A percentile compares a stretch with the other conserved stretches of the same genome.
Conservation (phyloP, 2,113 vertebrate genomes). For the Gymnorhina tibicen region DNA sequence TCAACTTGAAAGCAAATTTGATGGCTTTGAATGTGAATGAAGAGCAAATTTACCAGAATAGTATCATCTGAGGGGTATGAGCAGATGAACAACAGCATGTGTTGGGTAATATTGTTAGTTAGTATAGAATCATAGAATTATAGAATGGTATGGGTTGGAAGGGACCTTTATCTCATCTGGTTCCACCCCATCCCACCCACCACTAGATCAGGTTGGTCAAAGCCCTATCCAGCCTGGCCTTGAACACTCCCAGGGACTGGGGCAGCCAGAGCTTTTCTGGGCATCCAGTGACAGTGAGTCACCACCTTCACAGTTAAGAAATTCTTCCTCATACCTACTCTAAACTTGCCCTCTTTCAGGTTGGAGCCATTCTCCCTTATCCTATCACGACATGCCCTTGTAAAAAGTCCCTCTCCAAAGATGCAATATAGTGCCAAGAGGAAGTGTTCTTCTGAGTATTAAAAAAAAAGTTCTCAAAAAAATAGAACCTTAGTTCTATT, state of each 20-base stretch:
- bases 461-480: background rate
- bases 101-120: background rate
- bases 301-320: background rate
- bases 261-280: background rate
- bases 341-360: background rate
- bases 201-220: background rate
- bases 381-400: background rate
- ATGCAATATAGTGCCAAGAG: background rate
- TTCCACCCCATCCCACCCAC: background rate
- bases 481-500: too few species aligned
- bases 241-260: background rate
- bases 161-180: background rate
- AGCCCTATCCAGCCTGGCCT: background rate
- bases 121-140: background rate
- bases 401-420: background rate
- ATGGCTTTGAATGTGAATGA: constrained; percentile 4
- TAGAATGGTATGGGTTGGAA: background rate
- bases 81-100: background rate
- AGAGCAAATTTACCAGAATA: background rate
- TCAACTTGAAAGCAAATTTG: constrained; percentile 5
- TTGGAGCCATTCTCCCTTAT: background rate
- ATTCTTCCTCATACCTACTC: background rate
- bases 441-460: background rate
- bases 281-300: background rate
- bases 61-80: background rate